Percentiles rank a stretch among this genome's conserved stretches.
phyloP scores from a whole-genome alignment of 2,888 invertebrate genomes.

The Teinopalpus imperialis region DNA sequence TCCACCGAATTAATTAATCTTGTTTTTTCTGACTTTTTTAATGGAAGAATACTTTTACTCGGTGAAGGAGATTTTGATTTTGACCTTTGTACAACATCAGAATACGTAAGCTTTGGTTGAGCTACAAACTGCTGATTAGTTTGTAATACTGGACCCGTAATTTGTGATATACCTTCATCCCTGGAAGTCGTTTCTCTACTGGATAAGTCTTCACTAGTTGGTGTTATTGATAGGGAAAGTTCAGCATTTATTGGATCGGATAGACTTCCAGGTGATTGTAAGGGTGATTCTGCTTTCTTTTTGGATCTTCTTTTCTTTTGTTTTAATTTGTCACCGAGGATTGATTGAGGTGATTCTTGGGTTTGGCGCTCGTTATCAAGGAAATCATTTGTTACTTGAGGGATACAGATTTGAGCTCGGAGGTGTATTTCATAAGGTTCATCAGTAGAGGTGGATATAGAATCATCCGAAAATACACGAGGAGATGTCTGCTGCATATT shows the following conservation, averaged over 20 bases:
- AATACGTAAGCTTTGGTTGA: constrained; percentile 62
- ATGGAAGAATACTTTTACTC: constrained; percentile 48
- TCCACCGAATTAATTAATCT: constrained; percentile 61
- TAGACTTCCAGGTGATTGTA: constrained; percentile 69
- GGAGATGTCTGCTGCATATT: constrained; percentile 80
- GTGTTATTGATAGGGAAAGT: constrained; percentile 66
- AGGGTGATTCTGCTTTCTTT: constrained; percentile 62
- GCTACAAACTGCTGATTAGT: constrained; percentile 35
- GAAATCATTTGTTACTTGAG: constrained; percentile 63
- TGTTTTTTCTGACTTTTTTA: constrained; percentile 57
- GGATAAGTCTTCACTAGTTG: constrained; percentile 70
- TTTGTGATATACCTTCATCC: constrained; percentile 73
- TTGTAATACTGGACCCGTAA: constrained; percentile 51
- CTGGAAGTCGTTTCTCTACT: constrained; percentile 65
- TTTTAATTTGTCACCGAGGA: constrained; percentile 59
- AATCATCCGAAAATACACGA: constrained; percentile 75
- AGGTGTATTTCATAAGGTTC: constrained; percentile 84
- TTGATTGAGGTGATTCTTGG: constrained; percentile 51
- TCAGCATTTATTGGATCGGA: constrained; percentile 77
- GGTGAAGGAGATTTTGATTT: constrained; percentile 78
- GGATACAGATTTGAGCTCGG: constrained; percentile 81
- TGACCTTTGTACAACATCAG: constrained; percentile 74
- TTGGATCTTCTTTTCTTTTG: constrained; percentile 65
- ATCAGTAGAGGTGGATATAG: constrained; percentile 74
- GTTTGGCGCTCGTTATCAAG: constrained; percentile 62